Evolutionary conservation across 2,113 vertebrate genomes (phyloP).

Genomic region (Barnardius zonarius): DNA sequence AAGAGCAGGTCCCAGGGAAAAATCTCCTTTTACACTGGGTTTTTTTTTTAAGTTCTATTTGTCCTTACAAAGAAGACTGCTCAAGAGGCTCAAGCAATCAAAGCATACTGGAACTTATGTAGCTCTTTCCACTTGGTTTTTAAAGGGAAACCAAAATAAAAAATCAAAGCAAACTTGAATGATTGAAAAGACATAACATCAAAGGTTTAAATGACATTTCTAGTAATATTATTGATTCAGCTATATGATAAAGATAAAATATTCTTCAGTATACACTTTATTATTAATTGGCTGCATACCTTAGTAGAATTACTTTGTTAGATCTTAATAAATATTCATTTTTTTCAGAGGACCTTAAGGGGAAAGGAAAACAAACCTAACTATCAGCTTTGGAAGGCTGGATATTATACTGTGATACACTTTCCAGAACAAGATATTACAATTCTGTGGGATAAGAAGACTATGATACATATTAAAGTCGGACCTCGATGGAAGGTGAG

Average conservation of each 20-base stretch:
- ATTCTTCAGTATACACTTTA: background rate
- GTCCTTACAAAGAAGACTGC: background rate
- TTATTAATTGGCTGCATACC: background rate
- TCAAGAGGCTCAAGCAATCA: background rate
- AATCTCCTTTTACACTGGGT: background rate
- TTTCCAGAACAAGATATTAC: constrained; percentile 90
- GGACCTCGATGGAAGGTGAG: constrained; percentile 94
- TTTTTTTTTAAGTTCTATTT: background rate
- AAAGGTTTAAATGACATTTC: background rate
- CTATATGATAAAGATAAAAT: background rate
- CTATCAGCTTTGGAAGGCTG: constrained; percentile 92
- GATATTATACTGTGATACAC: constrained; percentile 89
- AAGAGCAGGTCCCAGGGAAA: background rate
- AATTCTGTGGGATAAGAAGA: constrained; percentile 95
- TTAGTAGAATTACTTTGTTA: background rate
- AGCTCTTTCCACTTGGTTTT: background rate
- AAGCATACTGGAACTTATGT: background rate
- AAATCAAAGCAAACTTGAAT: background rate
- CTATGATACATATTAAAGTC: constrained; percentile 91
- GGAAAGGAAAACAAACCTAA: constrained; percentile 75
- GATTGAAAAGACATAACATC: background rate
- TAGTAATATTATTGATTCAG: background rate
- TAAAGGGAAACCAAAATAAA: background rate
- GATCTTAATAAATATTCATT: constrained; percentile 15
- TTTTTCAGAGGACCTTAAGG: constrained; percentile 56